phyloP scores from a whole-genome alignment of 1,140 invertebrate genomes.

The Sinella curviseta region DNA sequence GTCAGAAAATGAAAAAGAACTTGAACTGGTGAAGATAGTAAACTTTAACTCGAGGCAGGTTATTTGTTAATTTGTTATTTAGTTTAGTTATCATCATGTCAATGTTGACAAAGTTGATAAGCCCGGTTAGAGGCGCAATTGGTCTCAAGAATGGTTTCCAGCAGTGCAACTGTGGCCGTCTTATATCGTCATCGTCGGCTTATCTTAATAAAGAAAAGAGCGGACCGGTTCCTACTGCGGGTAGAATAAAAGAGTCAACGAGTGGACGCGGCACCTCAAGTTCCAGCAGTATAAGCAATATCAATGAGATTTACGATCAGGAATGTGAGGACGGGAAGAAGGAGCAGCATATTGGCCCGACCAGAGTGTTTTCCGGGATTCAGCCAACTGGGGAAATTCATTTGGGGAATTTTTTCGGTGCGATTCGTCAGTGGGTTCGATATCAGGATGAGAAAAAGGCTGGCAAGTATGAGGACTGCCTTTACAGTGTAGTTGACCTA shows the following conservation, averaged over 20 bases:
- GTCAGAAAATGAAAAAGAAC: too few relatives aligned
- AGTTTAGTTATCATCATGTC: not conserved
- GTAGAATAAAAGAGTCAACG: not conserved
- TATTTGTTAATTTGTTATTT: not conserved
- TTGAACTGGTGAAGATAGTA: too few relatives aligned
- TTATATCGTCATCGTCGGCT: not conserved
- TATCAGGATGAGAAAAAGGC: constrained; percentile 68
- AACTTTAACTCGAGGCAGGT: too few relatives aligned
- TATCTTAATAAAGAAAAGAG: not conserved
- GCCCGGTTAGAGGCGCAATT: not conserved
- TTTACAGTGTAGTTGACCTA: constrained; percentile 88
- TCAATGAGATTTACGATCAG: not conserved
- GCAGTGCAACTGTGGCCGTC: not conserved
- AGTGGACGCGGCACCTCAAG: not conserved
- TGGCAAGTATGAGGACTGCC: constrained; percentile 61
- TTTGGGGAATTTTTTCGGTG: constrained; percentile 96
- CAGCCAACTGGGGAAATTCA: constrained; percentile 94
- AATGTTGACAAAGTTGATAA: not conserved
- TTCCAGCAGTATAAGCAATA: not conserved
- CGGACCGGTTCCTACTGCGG: not conserved
- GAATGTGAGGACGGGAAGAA: not conserved
- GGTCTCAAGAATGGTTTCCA: not conserved
- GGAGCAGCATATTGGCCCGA: constrained; percentile 1
- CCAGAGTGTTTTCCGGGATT: constrained; percentile 83
- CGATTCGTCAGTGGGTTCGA: constrained; percentile 80